Evolutionary conservation across 2,888 invertebrate genomes (phyloP), one percentile per base, ranked within the genome.

Genomic region (Lasioglossum morio): DNA sequence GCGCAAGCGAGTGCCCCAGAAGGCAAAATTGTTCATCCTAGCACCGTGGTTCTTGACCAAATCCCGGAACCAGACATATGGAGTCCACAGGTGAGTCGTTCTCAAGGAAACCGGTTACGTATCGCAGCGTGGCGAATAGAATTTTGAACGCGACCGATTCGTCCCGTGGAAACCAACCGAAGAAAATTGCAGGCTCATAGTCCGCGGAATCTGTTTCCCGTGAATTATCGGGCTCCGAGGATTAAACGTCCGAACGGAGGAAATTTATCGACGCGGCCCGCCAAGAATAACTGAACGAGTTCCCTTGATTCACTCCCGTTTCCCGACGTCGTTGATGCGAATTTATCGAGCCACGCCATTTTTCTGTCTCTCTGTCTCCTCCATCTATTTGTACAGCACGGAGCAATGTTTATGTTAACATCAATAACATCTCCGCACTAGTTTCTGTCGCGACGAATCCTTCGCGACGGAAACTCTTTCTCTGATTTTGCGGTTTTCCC

Each of bases 141-240:
- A 82, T 82, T 66, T 77, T 73, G 77, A 77, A 77, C 70, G 10
- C 66, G 66, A 66, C 34, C 19, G 27, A 70, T 14, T 14, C 53
- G 69, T 43, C 69, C 43, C 60, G 19, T 40, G 12, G 72, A 72
- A 12, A 73, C 46, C 72, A n/a, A 53, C 79, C 72, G 30, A 69
- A 66, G 85, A 85, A 84, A 85, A 85, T 85, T 84, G 79, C 84
- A 66, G 79, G 84, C 85, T 75, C 76, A 79, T 85, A 85, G 77
- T 79, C 40, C 46, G 79, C 46, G 79, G 72, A 60, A 78, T 72
- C 72, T 79, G 85, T 79, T 73, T 46, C 72, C 57, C 66, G 75
- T 85, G 84, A 85, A 85, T 84, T 85, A 85, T 85, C 79, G 79
- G 79, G 46, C 85, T 30, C 79, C 63, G 46, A 84, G 85, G 85